Conservation (phyloP, 2,113 vertebrate genomes). For the Psilopogon haemacephalus region DNA sequence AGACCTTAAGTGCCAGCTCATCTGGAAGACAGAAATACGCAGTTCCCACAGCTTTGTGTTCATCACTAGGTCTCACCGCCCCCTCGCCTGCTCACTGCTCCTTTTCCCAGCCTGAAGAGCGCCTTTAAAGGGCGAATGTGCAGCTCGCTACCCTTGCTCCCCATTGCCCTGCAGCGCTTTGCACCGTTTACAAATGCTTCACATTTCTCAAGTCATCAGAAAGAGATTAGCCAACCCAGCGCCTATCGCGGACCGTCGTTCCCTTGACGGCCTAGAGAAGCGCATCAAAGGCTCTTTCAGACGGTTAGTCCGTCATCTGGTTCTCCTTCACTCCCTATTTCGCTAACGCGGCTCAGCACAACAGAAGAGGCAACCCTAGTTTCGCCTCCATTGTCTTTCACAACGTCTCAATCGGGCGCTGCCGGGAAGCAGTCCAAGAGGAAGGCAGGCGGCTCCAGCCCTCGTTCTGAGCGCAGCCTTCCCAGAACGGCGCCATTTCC, state of each 20-base stretch:
- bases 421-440: neutral
- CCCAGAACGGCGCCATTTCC: neutral
- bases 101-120: neutral
- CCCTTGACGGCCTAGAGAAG: neutral
- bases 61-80: neutral
- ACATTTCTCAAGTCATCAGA: neutral
- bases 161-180: neutral
- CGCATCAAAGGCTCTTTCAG: neutral
- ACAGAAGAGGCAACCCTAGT: rapidly evolving
- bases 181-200: neutral
- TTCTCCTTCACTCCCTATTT: neutral
- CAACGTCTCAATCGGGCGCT: neutral
- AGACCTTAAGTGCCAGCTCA: neutral
- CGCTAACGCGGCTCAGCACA: neutral
- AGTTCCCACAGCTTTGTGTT: neutral
- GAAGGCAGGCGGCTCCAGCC: neutral
- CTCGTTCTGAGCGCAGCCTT: neutral
- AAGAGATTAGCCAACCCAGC: neutral
- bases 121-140: too few species aligned
- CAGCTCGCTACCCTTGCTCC: rapidly evolving
- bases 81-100: rapidly evolving
- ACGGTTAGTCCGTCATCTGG: rapidly evolving
- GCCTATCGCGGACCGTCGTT: rapidly evolving
- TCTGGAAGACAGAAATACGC: neutral
- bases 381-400: rapidly evolving